Conservation (phyloP, 2,113 vertebrate species). For the Planiliza haematocheilus region DNA sequence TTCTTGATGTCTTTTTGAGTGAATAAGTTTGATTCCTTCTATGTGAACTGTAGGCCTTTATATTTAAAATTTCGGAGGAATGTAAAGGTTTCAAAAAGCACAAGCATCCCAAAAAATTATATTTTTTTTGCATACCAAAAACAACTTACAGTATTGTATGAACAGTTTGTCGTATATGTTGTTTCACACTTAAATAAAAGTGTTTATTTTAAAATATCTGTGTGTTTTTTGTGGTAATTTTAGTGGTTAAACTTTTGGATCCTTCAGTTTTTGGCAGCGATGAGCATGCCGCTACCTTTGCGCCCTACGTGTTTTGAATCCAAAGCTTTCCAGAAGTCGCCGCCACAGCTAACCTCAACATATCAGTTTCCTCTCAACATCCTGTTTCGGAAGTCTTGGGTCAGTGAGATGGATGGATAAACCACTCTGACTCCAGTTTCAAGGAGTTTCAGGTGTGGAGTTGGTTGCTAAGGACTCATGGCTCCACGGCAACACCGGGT, state of each 20-base stretch:
- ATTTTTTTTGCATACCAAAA: not conserved
- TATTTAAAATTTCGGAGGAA: not conserved
- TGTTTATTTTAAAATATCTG: not conserved
- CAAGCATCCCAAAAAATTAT: not conserved
- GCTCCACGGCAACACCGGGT: slow-evolving; percentile 56
- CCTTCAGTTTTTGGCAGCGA: too few species aligned
- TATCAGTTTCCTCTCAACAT: slow-evolving; percentile 43
- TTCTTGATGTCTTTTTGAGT: not conserved
- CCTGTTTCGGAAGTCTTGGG: slow-evolving; percentile 25
- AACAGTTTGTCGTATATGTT: not conserved
- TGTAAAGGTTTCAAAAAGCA: slow-evolving; percentile 11
- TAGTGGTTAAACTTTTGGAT: not conserved
- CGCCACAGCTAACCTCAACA: slow-evolving; percentile 7
- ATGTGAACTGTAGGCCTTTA: not conserved
- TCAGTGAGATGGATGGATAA: not conserved
- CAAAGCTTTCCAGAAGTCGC: not conserved
- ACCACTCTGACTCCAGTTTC: slow-evolving; percentile 66
- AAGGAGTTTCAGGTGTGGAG: slow-evolving; percentile 52
- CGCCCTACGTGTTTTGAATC: slow-evolving; percentile 29
- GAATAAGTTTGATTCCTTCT: too few species aligned
- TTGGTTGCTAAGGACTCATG: slow-evolving; percentile 65
- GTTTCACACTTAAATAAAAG: slow-evolving; percentile 43
- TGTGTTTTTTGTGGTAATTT: not conserved
- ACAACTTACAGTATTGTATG: not conserved
- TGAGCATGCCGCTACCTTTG: too few species aligned